Conservation (phyloP, 35 echinoderm and acorn worm genomes). For the Lytechinus variegatus region DNA sequence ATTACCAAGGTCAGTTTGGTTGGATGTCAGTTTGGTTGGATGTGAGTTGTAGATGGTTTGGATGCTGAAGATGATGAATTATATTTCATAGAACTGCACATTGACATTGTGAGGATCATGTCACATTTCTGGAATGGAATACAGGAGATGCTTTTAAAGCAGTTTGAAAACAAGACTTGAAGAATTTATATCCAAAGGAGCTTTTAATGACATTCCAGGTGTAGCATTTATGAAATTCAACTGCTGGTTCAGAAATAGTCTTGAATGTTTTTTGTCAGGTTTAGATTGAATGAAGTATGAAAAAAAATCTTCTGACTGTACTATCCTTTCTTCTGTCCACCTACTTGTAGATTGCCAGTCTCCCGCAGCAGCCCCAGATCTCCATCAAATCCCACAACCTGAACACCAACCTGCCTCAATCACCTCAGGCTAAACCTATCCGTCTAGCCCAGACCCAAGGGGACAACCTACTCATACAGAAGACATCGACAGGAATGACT, state of each 20-base stretch:
- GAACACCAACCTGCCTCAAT: not conserved
- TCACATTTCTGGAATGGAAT: not conserved
- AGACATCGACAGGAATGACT: not conserved
- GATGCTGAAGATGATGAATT: too few species aligned
- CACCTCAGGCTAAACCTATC: not conserved
- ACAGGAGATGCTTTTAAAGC: too few species aligned
- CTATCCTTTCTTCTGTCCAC: not conserved
- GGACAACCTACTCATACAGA: slow-evolving; percentile 19
- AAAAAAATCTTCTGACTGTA: not conserved
- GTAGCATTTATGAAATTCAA: too few species aligned
- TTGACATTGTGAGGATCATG: not conserved
- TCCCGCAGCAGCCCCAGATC: slow-evolving; percentile 43
- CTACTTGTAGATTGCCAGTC: slow-evolving; percentile 34
- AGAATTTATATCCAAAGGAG: too few species aligned
- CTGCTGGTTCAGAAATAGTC: too few species aligned
- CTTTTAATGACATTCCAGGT: too few species aligned
- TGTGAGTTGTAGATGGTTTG: too few species aligned
- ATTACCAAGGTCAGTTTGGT: slow-evolving; percentile 30
- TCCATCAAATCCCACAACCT: slow-evolving; percentile 22
- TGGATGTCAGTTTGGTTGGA: too few species aligned
- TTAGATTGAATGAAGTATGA: too few species aligned
- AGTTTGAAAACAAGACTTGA: too few species aligned
- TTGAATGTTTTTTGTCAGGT: too few species aligned
- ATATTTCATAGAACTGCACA: not conserved
- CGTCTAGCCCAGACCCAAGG: slow-evolving; percentile 36